Base-by-base conservation (phyloP, 2,888 invertebrate genomes). In the Neocrepidodera transversa region DNA sequence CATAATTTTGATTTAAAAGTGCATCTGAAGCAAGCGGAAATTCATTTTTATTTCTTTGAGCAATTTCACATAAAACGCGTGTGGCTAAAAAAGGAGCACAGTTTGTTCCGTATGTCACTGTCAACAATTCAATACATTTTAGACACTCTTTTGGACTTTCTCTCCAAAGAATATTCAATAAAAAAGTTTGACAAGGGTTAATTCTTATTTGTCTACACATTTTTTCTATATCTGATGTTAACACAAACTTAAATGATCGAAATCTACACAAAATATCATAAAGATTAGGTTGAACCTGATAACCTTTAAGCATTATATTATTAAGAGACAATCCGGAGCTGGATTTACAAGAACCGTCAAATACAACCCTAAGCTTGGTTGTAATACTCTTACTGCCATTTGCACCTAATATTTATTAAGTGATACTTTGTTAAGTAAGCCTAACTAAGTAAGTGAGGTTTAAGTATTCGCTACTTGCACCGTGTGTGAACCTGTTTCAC, bases 291-390 rank as follows among this genome's bases (percentile, higher is more conserved):
- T 78, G 73, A 0, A 77, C 40, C 6, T 23, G 23, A 23, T 23
- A 23, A 2, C 76, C 76, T 1, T 68, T 62, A 45, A 65, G 59
- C 5, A 75, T 64, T 0, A 64, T 42, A n/a, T 76, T 72, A 47
- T 78, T 79, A 1, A 78, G 36, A 1, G 76, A 76, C 4, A 51
- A 17, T 0, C 72, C 73, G 0, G 68, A 62, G 0, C 62, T 32
- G 1, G 73, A 58, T 17, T 58, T 60, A 11, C 65, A 63, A 1
- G 73, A 73, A 0, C 70, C 73, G 38, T 75, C 69, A 59, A 74
- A 74, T n/a, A n/a, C n/a, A n/a, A n/a, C n/a, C n/a, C n/a, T n/a
- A n/a, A n/a, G n/a, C n/a, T n/a, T n/a, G n/a, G n/a, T n/a, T n/a
- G n/a, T n/a, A n/a, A n/a, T n/a, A n/a, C n/a, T n/a, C n/a, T n/a